Evolutionary conservation across 2,113 vertebrate species (phyloP), one percentile per base, ranked within the genome.

Genomic region (Fulica atra): DNA sequence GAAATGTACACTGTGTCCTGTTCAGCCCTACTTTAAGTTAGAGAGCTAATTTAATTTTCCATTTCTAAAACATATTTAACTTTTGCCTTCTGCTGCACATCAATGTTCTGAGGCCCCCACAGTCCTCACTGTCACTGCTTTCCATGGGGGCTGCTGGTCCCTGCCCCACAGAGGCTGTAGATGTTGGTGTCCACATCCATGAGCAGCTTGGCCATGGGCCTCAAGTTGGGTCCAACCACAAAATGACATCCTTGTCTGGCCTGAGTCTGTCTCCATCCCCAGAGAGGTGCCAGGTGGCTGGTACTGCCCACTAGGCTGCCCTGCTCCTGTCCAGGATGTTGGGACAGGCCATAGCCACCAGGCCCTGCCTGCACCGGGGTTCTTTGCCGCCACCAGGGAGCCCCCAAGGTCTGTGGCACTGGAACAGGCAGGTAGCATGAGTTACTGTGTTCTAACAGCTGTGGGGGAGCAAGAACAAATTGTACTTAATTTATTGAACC

Each of bases 291-390:
- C 11, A 7, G 21, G 15, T 24, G 20, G 18, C 15, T 48, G 10
- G 48, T 23, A 48, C 48, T 48, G 48, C 19, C 48, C 48, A 46
- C 10, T 21, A 48, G 20, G 14, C 29, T 59, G 35, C 26, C 23
- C 23, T 11, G 13, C 16, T 35, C 78, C 46, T 84, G 69, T 26
- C 16, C 2, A 8, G 48, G 16, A 16, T 1, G 5, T 7, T 33
- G 36, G 44, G 25, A 59, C 17, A 15, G 35, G 14, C 4, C 17
- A 11, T 60, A 31, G 11, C 13, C 36, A 26, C 20, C 14, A 40
- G 16, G 12, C 8, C 18, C 6, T 79, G 17, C 17, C 16, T 2
- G 2, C 16, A 6, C 2, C 4, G 1, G 11, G 10, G 11, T 9
- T 10, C 13, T 46, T 26, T 44, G 46, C 16, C 25, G 23, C 36